Evolutionary conservation across 2,113 vertebrate genomes (phyloP), one percentile per base, ranked within the genome.

Genomic region (Hippocampus barbouri): DNA sequence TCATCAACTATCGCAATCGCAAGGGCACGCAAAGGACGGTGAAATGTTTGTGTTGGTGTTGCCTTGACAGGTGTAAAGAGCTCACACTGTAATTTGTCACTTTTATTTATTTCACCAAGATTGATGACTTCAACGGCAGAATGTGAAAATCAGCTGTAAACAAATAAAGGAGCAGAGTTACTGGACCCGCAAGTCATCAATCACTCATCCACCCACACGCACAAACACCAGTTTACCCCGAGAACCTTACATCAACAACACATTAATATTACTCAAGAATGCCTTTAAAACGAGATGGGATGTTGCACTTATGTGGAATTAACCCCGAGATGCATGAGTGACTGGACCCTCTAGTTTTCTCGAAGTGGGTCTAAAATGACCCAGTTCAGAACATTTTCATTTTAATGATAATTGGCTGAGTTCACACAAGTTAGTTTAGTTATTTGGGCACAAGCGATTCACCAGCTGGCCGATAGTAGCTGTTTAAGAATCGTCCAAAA

Each of bases 31-130:
- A 57, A 30, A 34, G 27, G 75, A 57, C 57, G 59, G 34, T 18
- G 27, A 61, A 74, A 73, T 16, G 0, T 12, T 62, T 56, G 63
- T 56, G 30, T 14, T 78, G 38, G 53, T 77, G 25, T 71, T 21
- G 41, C 56, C 64, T 49, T 77, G 72, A 76, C 61, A 69, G 69
- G 27, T 66, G 49, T 38, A 62, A 67, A 53, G 18, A 51, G 54
- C 2, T 59, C 23, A 41, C 18, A 14, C 43, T 71, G 30, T 67
- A 49, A 77, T 84, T 83, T 69, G 60, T 82, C n/a, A 63, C 27
- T 73, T 77, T 71, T 60, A 71, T 47, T 69, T 68, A 65, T 82
- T 82, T 68, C 34, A n/a, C 68, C 1, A 81, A 70, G 74, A 84
- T 67, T 62, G 57, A 79, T 76, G 68, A 57, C 72, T 40, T 64